Base-by-base conservation (phyloP, 2,797 vertebrate species). In the Eutrigla gurnardus region DNA sequence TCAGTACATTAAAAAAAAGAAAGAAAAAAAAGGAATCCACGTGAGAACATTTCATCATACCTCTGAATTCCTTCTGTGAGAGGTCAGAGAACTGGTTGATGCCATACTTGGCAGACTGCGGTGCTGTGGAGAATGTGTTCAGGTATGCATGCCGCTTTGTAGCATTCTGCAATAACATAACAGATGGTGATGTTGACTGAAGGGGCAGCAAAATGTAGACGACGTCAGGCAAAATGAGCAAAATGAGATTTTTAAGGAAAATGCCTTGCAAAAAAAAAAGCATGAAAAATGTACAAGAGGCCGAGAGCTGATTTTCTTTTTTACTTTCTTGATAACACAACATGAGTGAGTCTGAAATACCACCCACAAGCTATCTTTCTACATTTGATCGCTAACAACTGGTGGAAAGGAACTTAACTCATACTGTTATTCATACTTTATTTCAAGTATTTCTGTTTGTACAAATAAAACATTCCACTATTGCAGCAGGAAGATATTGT, bases 51-150 rank as follows among this genome's bases (percentile, higher is more conserved):
- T 17, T 62, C 50, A 62, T 6, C 70, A 0, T 92, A 98, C 97
- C 95, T 95, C 89, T 96, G 93, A 98, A 98, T 81, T 97, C 95
- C 65, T 94, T 76, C 61, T 92, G 93, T 39, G 96, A 95, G 57
- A 98, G 92, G 65, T 96, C 89, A 61, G 97, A 98, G 91, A 99
- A 98, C 50, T 94, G 94, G 90, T 97, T 98, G 81, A 96, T 86
- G 81, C 96, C 97, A 39, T 97, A 98, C 54, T 90, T 2, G 12
- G 96, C 96, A 43, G 93, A 92, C 0, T 5, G 62, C 7, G 94
- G 93, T 58, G 79, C 42, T 65, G 91, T 66, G 45, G 85, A 81
- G 60, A 78, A 73, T 11, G 88, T 93, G 92, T 97, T 98, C 86
- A 97, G 85, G 65, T 93, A 75, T 3, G 1, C 80, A 54, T 96